A percentile compares a stretch with the other conserved stretches of the same genome.
These are phyloP conservation scores for Helarctos malayanus DNA, from an alignment of 2,797 vertebrate genomes.

Conservation along the genomic window DNA sequence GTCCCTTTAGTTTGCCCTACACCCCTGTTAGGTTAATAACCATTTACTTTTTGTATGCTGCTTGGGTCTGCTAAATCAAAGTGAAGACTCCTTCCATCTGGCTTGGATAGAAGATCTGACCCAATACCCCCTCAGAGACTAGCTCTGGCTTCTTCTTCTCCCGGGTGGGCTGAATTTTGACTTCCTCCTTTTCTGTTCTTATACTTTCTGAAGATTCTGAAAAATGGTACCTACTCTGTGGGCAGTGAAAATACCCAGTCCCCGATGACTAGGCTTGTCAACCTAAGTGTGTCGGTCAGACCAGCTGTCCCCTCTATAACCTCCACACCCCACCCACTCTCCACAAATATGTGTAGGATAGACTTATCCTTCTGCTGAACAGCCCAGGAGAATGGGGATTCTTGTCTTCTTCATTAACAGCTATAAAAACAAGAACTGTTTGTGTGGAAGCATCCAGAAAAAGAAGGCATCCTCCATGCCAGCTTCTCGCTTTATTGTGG, in stretches of 20 bases:
- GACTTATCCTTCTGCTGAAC: neutral
- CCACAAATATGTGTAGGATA: neutral
- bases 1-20: neutral
- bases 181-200: neutral
- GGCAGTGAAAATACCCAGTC: neutral
- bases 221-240: neutral
- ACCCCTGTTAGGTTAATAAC: neutral
- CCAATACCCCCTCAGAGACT: neutral
- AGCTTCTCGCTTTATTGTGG: neutral
- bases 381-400: neutral
- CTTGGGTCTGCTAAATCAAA: neutral
- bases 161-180: neutral
- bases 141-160: neutral
- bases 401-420: slow-evolving; percentile 19
- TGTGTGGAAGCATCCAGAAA: neutral
- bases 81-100: neutral
- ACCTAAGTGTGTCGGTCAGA: neutral
- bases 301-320: neutral
- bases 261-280: neutral
- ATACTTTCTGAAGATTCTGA: neutral
- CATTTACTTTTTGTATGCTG: neutral
- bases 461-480: neutral
- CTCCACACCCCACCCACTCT: neutral
- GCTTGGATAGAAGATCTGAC: neutral
- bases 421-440: neutral